Base-by-base conservation (phyloP, 2,113 vertebrate species). In the Benitochromis conjunctus region DNA sequence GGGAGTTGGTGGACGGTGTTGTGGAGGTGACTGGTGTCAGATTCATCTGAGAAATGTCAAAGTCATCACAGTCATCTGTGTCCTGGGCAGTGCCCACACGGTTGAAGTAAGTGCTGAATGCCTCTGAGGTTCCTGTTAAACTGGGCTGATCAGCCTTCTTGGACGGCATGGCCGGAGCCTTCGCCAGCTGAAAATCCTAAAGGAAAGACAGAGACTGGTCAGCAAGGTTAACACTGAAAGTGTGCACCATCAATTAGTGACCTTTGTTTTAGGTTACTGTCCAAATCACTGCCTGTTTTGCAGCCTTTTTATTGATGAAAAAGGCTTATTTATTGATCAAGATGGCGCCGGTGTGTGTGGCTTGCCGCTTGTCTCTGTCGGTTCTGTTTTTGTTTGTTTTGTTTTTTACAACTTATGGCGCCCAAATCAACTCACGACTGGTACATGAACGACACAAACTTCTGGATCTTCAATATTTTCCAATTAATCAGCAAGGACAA, bases 11-110 rank as follows among this genome's bases (percentile, higher is more conserved):
- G 76, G 98, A 99, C 26, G 98, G 98, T 10, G 98, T 99, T 3
- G 98, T 99, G 91, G 98, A 99, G 91, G 98, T 99, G 97, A 99
- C 97, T 43, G 98, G 98, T 54, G 98, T 99, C 96, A 99, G 97
- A 94, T 99, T 99, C 97, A 99, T 97, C 94, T 99, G 98, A 90
- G 98, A 99, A 95, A 99, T 99, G 96, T 99, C 98, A 84, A 99
- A 99, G 96, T 99, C 98, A 83, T 99, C 98, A 94, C 98, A 99
- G 97, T 99, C 98, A 79, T 99, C 98, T 60, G 97, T 97, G 92
- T 99, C 98, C 96, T 98, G 98, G 91, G 97, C 98, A 92, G 98
- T 96, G 94, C 98, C 98, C 95, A 99, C 98, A 93, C 98, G 98
- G 97, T 91, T 98, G 96, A 99, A 99, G 94, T 99, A 99, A 96